Evolutionary conservation across 2,797 vertebrate genomes (phyloP).

Genomic region (Halcyon leucocephala): DNA sequence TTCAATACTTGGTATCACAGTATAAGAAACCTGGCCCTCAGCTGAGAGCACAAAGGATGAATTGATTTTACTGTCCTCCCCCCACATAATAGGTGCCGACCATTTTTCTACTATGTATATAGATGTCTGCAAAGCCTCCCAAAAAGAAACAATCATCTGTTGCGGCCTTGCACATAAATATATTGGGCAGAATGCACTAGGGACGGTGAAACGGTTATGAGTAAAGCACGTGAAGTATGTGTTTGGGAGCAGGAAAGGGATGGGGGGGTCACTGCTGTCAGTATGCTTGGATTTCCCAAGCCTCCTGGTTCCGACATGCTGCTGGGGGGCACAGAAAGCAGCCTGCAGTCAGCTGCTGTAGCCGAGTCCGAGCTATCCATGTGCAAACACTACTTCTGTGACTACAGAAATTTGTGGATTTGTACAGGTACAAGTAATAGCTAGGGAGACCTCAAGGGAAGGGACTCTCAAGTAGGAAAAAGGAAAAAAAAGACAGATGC

Average conservation of each 20-base stretch:
- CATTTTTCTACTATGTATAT: not conserved
- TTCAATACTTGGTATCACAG: not conserved
- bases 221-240: conserved; percentile 65
- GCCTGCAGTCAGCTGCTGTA: conserved; percentile 58
- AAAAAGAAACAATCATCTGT: conserved; percentile 37
- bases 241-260: conserved; percentile 38
- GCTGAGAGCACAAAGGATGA: conserved; percentile 20
- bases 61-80: conserved; percentile 9
- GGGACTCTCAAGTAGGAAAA: not conserved
- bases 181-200: not conserved
- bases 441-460: not conserved
- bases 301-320: conserved; percentile 68
- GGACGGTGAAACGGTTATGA: conserved; percentile 22
- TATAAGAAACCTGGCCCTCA: not conserved
- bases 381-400: not conserved
- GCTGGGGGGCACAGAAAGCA: conserved; percentile 46
- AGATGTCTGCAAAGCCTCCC: conserved; percentile 5
- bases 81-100: not conserved
- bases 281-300: conserved; percentile 39
- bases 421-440: conserved; percentile 25
- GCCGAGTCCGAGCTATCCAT: not conserved
- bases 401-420: not conserved
- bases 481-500: not conserved
- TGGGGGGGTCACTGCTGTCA: conserved; percentile 13
- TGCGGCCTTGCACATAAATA: not conserved